Base-by-base conservation (phyloP, 2,888 invertebrate genomes). In the Gibbula magus region DNA sequence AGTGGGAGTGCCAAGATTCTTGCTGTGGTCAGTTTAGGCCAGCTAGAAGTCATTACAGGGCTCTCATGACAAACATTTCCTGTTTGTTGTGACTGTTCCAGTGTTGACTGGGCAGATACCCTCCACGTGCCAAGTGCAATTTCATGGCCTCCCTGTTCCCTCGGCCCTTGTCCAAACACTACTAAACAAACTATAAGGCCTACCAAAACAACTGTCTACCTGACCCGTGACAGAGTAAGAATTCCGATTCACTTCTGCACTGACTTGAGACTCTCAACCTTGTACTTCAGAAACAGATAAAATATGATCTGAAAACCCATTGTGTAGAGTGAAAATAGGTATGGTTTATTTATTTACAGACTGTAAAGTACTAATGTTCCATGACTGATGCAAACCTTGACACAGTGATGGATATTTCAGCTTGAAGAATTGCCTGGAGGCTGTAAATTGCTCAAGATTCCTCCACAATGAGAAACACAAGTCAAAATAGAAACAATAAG, bases 21-120 rank as follows among this genome's bases (percentile, higher is more conserved):
- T 61, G 61, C 29, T 25, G 13, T 61, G 61, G 61, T 29, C 61
- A 25, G 10, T 10, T 13, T 16, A 32, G 16, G 25, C 29, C 61
- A 61, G 61, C 61, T 29, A 16, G 16, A 25, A 61, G 61, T 29
- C 25, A 61, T 61, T 61, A 61, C 16, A 29, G 61, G 3, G 16
- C 61, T 61, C 22, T 22, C 61, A 61, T 61, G 61, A 29, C 61
- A 61, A 61, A 61, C 61, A 61, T 25, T 61, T 61, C 61, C n/a
- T 61, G 61, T 61, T 61, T 61, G 61, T 61, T 61, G 61, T 61
- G 61, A 61, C 25, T 61, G 61, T 4, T 25, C 10, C 29, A 25
- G 10, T 61, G 61, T 61, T 61, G 22, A 16, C 61, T 29, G 13
- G 61, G 10, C 61, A 61, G 61, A 61, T 22, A 61, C 13, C 61